Conservation (phyloP, 2,113 vertebrate genomes). For the Paraplagusia blochii region DNA sequence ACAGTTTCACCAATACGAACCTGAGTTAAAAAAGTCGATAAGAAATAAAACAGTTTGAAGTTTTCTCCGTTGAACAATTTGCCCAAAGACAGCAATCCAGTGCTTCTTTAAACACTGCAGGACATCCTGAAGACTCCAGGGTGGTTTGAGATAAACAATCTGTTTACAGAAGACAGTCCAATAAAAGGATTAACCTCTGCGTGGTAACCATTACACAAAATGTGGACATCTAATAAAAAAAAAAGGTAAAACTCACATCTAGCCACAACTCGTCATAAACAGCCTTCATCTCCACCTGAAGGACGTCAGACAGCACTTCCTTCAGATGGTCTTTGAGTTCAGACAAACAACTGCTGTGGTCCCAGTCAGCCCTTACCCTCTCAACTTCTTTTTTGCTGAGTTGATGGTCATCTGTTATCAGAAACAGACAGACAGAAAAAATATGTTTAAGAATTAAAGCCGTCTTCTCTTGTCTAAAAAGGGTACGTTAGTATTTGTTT, state of each 20-base stretch:
- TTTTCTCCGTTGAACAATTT: slow-evolving; percentile 76
- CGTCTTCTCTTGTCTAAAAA: too few relatives aligned
- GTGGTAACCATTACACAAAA: too few relatives aligned
- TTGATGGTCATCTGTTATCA: slow-evolving; percentile 26
- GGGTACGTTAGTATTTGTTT: too few relatives aligned
- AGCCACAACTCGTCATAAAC: slow-evolving; percentile 84
- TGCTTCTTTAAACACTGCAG: slow-evolving; percentile 88
- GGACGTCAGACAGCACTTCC: slow-evolving; percentile 82
- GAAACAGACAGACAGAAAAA: background rate
- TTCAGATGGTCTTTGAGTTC: slow-evolving; percentile 81
- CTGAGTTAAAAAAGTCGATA: slow-evolving; percentile 75
- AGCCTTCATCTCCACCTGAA: slow-evolving; percentile 90
- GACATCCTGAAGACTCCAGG: slow-evolving; percentile 83
- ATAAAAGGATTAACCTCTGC: background rate
- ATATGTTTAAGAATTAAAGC: background rate
- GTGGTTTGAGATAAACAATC: slow-evolving; percentile 88
- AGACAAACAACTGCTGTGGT: slow-evolving; percentile 66
- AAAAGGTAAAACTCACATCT: slow-evolving; percentile 72
- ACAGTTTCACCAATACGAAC: slow-evolving; percentile 60
- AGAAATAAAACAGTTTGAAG: slow-evolving; percentile 77
- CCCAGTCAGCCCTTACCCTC: background rate
- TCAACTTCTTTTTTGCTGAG: background rate
- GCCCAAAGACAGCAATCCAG: slow-evolving; percentile 91
- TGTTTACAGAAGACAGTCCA: slow-evolving; percentile 41
- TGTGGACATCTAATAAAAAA: too few relatives aligned